Base-by-base conservation (phyloP, 2,113 vertebrate species). In the Toxotes chatareus region DNA sequence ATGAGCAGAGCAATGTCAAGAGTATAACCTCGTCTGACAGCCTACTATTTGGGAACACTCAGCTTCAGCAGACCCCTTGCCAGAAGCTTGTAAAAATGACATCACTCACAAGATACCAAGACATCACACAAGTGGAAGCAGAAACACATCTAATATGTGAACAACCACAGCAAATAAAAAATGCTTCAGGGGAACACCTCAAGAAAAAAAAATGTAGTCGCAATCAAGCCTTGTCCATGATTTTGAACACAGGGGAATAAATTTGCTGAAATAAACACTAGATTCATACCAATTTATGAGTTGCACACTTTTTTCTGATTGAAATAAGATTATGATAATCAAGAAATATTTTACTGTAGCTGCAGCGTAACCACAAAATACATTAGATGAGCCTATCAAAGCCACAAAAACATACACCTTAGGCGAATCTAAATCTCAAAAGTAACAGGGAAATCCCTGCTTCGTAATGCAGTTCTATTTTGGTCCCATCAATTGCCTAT, bases 401-500 rank as follows among this genome's bases (percentile, higher is more conserved):
- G 27, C 27, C 27, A 27, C 27, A 27, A 27, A 27, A 27, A 27
- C 27, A 27, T 27, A 27, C 27, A 27, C 14, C 19, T n/a, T 14
- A 51, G 27, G 27, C 27, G 27, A n/a, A 21, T 19, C 8, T 1
- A 51, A 51, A 8, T 53, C 53, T 23, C 53, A 55, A 23, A 55
- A n/a, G 19, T 4, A 21, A n/a, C 8, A 8, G 53, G 53, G 44
- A 27, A 51, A 60, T 42, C 14, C 77, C 65, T 27, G 65, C 47
- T 47, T 11, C 42, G 19, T 42, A 36, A 66, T 66, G 42, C 17
- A 60, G 32, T 55, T 67, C 61, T 72, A 51, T 56, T 57, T 67
- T 59, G 44, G 59, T 68, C n/a, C 14, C 5, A 51, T 31, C 56
- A 62, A 46, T 73, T 9, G 27, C 21, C 46, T 42, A 34, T 63